phyloP scores from a whole-genome alignment of 2,113 vertebrate species.

The Meles meles region DNA sequence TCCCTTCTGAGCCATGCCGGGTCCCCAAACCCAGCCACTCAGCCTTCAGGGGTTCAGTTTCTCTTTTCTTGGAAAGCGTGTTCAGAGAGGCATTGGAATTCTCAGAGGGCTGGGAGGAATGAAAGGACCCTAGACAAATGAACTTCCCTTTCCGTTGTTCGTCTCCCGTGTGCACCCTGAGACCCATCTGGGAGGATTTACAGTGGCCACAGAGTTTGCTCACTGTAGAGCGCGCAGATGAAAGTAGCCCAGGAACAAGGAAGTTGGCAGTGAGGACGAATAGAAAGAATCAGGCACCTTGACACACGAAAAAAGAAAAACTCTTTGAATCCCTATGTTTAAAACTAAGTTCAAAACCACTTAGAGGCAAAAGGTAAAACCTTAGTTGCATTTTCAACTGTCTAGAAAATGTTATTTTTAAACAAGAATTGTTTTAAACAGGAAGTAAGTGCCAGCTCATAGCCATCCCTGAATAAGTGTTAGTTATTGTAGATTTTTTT shows the following conservation, averaged over 20 bases:
- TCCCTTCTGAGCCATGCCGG: neutral
- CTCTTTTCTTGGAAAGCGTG: neutral
- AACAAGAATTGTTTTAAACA: neutral
- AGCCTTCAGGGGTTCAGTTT: neutral
- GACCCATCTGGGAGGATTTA: conserved; percentile 47
- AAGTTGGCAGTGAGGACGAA: conserved; percentile 23
- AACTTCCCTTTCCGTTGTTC: conserved; percentile 31
- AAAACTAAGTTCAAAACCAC: conserved; percentile 45
- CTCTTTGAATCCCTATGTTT: neutral
- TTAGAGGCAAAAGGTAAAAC: conserved; percentile 9
- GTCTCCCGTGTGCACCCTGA: neutral
- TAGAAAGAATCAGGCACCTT: neutral
- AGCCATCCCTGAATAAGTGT: neutral
- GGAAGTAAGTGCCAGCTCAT: neutral
- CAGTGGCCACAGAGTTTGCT: conserved; percentile 48
- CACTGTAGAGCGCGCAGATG: conserved; percentile 51
- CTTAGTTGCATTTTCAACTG: conserved; percentile 24
- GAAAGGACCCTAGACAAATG: conserved; percentile 19
- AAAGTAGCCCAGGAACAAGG: conserved; percentile 42
- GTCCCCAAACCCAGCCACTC: neutral
- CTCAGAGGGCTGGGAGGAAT: neutral
- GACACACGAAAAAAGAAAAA: neutral
- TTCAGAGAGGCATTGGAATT: neutral
- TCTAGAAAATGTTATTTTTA: conserved; percentile 41
- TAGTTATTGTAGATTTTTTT: neutral